Base-by-base conservation (phyloP, 2,113 vertebrate species). In the Halcyon senegalensis region DNA sequence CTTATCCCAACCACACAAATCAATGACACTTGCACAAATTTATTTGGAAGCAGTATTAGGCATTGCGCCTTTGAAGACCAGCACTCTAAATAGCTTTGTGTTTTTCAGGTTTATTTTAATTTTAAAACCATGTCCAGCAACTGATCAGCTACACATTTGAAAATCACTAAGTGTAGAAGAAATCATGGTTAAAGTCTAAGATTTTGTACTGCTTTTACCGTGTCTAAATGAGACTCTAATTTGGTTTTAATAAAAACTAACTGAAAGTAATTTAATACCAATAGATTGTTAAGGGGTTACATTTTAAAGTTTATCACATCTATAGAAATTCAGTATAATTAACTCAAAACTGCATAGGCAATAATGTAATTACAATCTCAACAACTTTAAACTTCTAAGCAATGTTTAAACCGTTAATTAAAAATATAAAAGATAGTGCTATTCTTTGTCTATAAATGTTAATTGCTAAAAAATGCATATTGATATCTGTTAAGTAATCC, bases 351-450 rank as follows among this genome's bases (percentile, higher is more conserved):
- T 95, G 93, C 85, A 63, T 53, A 93, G 80, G 81, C 96, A 97
- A 96, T 97, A 97, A 96, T 96, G 91, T 97, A 98, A 98, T 98
- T 98, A 98, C 93, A 92, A 95, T 91, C 95, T 96, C 96, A 92
- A 93, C 90, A 96, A 97, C 87, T 97, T 97, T 87, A 97, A 98
- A 97, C 93, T 97, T 97, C 83, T 78, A 73, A 94, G 93, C 70
- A 93, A 96, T 97, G 92, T 97, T 98, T 98, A 98, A 97, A 97
- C 85, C 97, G 95, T 97, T 97, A 97, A 98, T 98, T 98, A 98
- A 97, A 96, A 96, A 94, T 97, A 95, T 94, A 94, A 95, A 96
- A 98, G 86, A 96, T 85, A 89, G 93, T 89, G 73, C 95, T 91
- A 69, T 97, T 96, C 92, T 96, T 96, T 51, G 64, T 87, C 94